A percentile compares a stretch with the other conserved stretches of the same genome.
These are phyloP conservation scores for Alviniconcha strummeri DNA, from an alignment of 2,888 invertebrate genomes.

Conservation along the genomic window DNA sequence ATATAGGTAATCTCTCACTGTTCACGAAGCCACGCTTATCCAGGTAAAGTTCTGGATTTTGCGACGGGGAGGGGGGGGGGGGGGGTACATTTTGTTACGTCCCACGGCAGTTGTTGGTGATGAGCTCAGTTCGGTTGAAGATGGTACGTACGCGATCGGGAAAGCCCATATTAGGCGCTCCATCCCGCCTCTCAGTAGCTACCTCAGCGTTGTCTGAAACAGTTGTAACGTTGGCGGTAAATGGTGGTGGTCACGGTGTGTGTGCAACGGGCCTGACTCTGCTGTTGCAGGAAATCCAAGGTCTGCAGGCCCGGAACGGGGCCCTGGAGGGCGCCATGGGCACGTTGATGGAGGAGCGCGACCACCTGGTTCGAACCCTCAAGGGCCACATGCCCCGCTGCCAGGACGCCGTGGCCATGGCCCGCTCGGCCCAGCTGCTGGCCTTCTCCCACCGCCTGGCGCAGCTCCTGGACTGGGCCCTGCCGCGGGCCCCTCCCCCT, in stretches of 20 bases:
- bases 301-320: constrained; percentile 40
- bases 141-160: too few relatives aligned
- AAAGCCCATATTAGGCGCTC: too few relatives aligned
- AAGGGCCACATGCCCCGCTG: constrained; percentile 35
- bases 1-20: background rate
- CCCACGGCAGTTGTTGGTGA: too few relatives aligned
- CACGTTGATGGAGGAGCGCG: constrained; percentile 42
- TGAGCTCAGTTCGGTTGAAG: too few relatives aligned
- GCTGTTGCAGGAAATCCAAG: constrained; percentile 38
- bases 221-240: too few relatives aligned
- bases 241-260: too few relatives aligned
- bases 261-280: too few relatives aligned
- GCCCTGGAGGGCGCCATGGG: constrained; percentile 39
- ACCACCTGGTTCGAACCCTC: constrained; percentile 35
- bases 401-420: constrained; percentile 32
- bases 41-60: constrained; percentile 28
- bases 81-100: too few relatives aligned
- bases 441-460: constrained; percentile 31
- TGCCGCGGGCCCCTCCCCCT: constrained; percentile 11
- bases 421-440: constrained; percentile 32
- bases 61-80: too few relatives aligned
- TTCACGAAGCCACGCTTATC: constrained; percentile 35
- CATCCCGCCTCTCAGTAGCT: too few relatives aligned
- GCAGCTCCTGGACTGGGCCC: constrained; percentile 31
- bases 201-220: too few relatives aligned